These are phyloP conservation scores for Mobula hypostoma DNA, from an alignment of 2,113 vertebrate genomes.

Conservation along the genomic window DNA sequence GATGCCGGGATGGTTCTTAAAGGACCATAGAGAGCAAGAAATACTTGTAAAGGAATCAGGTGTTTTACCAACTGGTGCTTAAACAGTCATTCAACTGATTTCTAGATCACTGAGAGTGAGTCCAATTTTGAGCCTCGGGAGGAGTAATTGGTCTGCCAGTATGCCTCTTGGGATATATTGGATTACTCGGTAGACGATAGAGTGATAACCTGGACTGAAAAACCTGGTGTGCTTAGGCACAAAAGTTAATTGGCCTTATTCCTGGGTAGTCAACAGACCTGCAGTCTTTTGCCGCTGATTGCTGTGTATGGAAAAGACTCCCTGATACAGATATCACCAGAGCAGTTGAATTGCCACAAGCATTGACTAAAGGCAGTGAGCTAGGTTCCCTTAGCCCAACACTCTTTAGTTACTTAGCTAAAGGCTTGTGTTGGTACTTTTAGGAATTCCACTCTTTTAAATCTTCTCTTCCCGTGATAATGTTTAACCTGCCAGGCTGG, in stretches of 20 bases:
- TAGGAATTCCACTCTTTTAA: conserved; percentile 20
- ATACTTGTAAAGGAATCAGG: not conserved
- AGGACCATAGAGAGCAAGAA: too few species aligned
- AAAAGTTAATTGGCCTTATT: not conserved
- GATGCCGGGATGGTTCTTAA: not conserved
- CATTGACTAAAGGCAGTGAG: too few species aligned
- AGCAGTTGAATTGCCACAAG: not conserved
- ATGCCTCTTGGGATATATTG: not conserved
- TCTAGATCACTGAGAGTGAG: not conserved
- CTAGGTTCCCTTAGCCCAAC: not conserved
- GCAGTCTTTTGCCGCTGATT: not conserved
- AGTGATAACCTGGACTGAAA: not conserved
- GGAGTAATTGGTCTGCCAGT: too few species aligned
- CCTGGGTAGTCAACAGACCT: not conserved
- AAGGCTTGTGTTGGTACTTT: not conserved
- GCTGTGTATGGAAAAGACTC: not conserved
- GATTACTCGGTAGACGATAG: not conserved
- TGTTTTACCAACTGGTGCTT: not conserved
- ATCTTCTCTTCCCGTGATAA: not conserved
- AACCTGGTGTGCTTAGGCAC: not conserved
- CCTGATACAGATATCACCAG: not conserved
- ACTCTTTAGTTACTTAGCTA: not conserved
- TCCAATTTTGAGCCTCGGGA: not conserved
- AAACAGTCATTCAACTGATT: not conserved
- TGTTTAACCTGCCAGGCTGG: not conserved